These are phyloP conservation scores for Monoplex corrugatus DNA, from an alignment of 2,888 invertebrate species.

Conservation along the genomic window DNA sequence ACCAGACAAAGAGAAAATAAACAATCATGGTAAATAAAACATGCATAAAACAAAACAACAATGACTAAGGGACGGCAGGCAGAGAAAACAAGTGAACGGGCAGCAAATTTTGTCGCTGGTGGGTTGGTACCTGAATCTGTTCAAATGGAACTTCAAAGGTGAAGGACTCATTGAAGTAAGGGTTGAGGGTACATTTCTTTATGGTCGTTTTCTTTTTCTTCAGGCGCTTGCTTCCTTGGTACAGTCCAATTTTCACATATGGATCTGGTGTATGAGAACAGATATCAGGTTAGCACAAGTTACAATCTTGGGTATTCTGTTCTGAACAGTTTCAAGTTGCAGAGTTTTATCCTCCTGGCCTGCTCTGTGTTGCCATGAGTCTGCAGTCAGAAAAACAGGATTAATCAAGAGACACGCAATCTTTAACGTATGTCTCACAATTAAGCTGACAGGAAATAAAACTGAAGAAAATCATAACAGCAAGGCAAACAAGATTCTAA, in stretches of 20 bases:
- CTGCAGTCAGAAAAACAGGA: too few relatives aligned
- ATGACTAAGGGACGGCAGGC: background rate
- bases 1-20: conserved; percentile 5
- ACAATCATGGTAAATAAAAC: background rate
- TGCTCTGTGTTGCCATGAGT: too few relatives aligned
- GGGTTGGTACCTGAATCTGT: conserved; percentile 96
- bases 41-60: background rate
- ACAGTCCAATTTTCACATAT: conserved; percentile 99
- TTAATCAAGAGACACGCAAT: too few relatives aligned
- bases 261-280: conserved; percentile 88
- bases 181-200: conserved; percentile 99
- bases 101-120: background rate
- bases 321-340: too few relatives aligned
- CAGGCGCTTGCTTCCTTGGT: conserved; percentile 99
- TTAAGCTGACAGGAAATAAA: too few relatives aligned
- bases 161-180: conserved; percentile 99
- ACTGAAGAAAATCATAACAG: too few relatives aligned
- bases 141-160: conserved; percentile 99
- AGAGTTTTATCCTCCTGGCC: too few relatives aligned
- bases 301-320: too few relatives aligned
- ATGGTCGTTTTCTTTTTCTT: conserved; percentile 99
- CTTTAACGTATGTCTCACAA: too few relatives aligned
- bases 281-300: background rate
- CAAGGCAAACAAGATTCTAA: too few relatives aligned
- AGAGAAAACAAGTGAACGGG: background rate